Conservation (phyloP, 2,888 invertebrate genomes). For the Aspidiotus rigidus region DNA sequence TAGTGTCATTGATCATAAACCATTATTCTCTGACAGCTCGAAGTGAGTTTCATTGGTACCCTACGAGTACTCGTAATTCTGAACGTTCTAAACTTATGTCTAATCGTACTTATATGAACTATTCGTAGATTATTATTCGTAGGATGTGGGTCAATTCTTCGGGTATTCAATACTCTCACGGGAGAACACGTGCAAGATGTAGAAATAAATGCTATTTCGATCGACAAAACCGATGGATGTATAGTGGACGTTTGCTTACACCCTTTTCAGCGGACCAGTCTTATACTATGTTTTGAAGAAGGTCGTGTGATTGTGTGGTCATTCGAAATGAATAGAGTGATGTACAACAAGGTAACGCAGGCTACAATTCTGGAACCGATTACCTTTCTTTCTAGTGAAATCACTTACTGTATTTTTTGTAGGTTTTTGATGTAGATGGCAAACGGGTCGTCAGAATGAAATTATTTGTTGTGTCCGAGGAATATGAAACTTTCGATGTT, state of each 20-base stretch:
- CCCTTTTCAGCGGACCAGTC: conserved; percentile 44
- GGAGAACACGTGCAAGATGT: conserved; percentile 54
- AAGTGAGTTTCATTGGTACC: conserved; percentile 47
- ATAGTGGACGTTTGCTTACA: conserved; percentile 50
- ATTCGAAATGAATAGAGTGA: conserved; percentile 47
- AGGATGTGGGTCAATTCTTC: conserved; percentile 51
- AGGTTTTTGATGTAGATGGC: conserved; percentile 12
- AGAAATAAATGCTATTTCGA: conserved; percentile 46
- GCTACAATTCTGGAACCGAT: background rate
- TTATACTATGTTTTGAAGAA: conserved; percentile 49
- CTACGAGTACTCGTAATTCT: background rate
- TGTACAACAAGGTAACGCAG: conserved; percentile 44
- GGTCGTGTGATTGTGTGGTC: conserved; percentile 54
- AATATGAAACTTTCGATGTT: conserved; percentile 15
- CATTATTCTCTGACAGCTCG: conserved; percentile 54
- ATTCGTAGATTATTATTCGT: conserved; percentile 52
- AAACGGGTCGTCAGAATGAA: conserved; percentile 25
- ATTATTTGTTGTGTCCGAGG: conserved; percentile 14
- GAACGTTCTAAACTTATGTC: background rate
- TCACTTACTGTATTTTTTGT: background rate
- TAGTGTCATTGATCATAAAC: conserved; percentile 52
- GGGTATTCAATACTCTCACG: conserved; percentile 56
- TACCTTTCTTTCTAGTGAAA: background rate
- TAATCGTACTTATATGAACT: conserved; percentile 16
- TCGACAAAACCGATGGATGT: conserved; percentile 42